Percentiles rank a stretch among this genome's conserved stretches.
Conservation (phyloP, 2,797 vertebrate genomes). For the Neostethus bicornis region DNA sequence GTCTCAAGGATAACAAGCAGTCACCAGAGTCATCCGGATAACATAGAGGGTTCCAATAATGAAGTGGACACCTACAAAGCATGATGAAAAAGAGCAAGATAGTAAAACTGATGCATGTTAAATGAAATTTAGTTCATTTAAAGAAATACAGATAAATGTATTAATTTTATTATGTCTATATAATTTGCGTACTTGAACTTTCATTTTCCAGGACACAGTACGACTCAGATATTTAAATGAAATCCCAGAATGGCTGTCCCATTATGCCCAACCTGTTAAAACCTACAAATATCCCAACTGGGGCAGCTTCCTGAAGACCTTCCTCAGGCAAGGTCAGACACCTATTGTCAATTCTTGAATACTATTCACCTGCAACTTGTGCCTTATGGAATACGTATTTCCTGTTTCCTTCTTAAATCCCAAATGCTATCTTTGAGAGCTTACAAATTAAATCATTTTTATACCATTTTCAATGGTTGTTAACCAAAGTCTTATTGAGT, state of each 20-base stretch:
- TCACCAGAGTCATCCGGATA: slow-evolving; percentile 62
- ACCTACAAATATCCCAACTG: slow-evolving; percentile 88
- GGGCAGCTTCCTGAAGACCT: slow-evolving; percentile 89
- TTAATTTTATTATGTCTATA: slow-evolving; percentile 11
- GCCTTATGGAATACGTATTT: slow-evolving; percentile 37
- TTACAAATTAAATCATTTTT: slow-evolving; percentile 36
- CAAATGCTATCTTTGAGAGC: slow-evolving; percentile 41
- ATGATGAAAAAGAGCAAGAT: slow-evolving; percentile 40
- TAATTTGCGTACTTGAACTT: slow-evolving; percentile 31
- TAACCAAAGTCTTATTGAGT: slow-evolving; percentile 24
- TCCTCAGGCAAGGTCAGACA: slow-evolving; percentile 88
- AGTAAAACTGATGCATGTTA: slow-evolving; percentile 27
- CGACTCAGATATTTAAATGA: slow-evolving; percentile 87
- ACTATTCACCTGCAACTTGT: slow-evolving; percentile 43
- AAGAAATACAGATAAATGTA: slow-evolving; percentile 17
- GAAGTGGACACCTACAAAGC: slow-evolving; percentile 33
- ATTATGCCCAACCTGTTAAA: slow-evolving; percentile 86
- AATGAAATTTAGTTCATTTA: slow-evolving; percentile 24
- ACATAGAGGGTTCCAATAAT: slow-evolving; percentile 50
- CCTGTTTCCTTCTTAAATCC: slow-evolving; percentile 15
- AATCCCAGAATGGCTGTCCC: slow-evolving; percentile 87
- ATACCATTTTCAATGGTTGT: slow-evolving; percentile 30
- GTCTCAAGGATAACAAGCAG: slow-evolving; percentile 69
- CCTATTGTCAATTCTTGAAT: slow-evolving; percentile 42
- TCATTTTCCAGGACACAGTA: slow-evolving; percentile 83